Evolutionary conservation across 2,888 invertebrate species (phyloP), one percentile per base, ranked within the genome.

Genomic region (Brachypalpus laphriformis): DNA sequence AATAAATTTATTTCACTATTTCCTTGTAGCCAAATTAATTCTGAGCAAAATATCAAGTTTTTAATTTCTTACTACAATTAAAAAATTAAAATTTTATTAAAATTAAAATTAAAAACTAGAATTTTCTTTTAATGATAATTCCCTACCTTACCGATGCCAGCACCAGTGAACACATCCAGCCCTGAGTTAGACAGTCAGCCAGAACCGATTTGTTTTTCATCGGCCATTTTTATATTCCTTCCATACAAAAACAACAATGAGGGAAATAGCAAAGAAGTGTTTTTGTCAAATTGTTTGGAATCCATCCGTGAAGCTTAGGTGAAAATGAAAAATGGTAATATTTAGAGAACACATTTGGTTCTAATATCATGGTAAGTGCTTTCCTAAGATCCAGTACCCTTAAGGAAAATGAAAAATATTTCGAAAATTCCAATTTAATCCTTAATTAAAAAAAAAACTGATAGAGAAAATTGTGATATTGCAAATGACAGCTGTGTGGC

Each of bases 401-500:
- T 7, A 20, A 28, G 0, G 28, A 49, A 66, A 71, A 37, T 0
- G 14, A n/a, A 31, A 47, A 47, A 65, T n/a, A 28, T 34, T 7
- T 8, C 3, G 7, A 5, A 18, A 59, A 66, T 20, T 28, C 5
- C n/a, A 25, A 5, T 59, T 28, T 22, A 37, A 40, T 72, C 8
- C n/a, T 51, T 20, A 47, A 80, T 61, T 66, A 66, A 40, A 16
- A 47, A 25, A 59, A 74, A 70, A 20, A 22, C 70, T 80, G 51
- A 37, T 71, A 80, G 80, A 80, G 80, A 85, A 85, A 85, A 75
- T 85, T 71, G 49, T 71, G 70, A 85, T n/a, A n/a, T 76, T 85
- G 85, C 75, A 85, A 85, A 81, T 85, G 85, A 85, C 85, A 85
- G 85, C 85, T 85, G 85, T 75, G 80, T 85, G 80, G 71, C 85